These are phyloP conservation scores for Amphiprion clarkii DNA, from an alignment of 2,797 vertebrate genomes.

Conservation along the genomic window DNA sequence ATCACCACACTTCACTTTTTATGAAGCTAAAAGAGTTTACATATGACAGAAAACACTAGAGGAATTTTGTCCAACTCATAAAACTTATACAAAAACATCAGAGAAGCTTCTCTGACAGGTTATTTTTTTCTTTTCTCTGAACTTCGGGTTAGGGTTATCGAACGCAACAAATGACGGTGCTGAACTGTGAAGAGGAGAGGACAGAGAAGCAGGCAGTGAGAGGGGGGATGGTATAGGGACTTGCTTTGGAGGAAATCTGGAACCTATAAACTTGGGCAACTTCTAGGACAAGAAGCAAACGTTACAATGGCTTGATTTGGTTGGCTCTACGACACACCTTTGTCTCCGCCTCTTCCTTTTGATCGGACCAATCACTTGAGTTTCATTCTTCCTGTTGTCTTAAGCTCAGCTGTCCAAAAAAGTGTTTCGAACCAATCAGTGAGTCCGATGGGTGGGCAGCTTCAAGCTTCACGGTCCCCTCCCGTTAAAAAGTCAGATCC, in stretches of 20 bases:
- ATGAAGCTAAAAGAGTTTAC: constrained; percentile 1
- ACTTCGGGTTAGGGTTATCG: too few relatives aligned
- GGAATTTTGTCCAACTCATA: constrained; percentile 37
- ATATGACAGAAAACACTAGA: constrained; percentile 11
- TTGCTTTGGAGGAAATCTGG: constrained; percentile 90
- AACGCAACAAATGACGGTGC: constrained; percentile 53
- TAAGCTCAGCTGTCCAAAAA: constrained; percentile 68
- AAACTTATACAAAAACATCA: constrained; percentile 43
- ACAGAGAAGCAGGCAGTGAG: constrained; percentile 33
- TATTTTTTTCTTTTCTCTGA: constrained; percentile 23
- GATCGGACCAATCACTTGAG: constrained; percentile 74
- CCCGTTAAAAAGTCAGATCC: constrained; percentile 84
- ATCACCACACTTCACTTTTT: constrained; percentile 10
- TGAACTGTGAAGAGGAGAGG: constrained; percentile 45
- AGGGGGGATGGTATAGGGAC: constrained; percentile 65
- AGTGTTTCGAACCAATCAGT: constrained; percentile 76
- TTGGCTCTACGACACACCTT: constrained; percentile 77
- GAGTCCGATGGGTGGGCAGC: constrained; percentile 76
- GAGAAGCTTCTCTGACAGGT: neutral
- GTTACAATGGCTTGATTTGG: constrained; percentile 80
- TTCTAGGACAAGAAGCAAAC: constrained; percentile 82
- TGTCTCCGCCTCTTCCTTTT: constrained; percentile 77
- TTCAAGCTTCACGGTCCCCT: constrained; percentile 66
- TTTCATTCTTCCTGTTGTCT: constrained; percentile 74
- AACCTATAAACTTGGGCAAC: constrained; percentile 93